Percentiles rank a stretch among this genome's conserved stretches.
Evolutionary conservation across 2,888 invertebrate genomes (phyloP).

Genomic region (Trimorus sp.): DNA sequence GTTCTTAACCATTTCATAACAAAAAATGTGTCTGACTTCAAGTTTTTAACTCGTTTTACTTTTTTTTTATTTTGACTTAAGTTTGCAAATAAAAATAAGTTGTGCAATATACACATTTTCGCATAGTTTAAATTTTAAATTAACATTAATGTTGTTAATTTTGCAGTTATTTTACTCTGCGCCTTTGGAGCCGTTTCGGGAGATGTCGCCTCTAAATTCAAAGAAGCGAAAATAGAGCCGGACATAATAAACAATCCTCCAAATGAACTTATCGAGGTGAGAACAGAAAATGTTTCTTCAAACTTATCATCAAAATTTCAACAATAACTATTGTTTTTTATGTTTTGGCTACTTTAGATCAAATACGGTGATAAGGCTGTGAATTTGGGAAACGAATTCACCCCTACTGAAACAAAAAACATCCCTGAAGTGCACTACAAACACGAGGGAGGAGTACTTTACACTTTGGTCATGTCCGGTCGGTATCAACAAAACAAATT

Average conservation of each 20-base stretch:
- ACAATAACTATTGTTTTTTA: background rate
- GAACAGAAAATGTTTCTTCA: too few relatives aligned
- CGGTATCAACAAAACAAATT: slow-evolving; percentile 19
- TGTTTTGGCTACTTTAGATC: slow-evolving; percentile 69
- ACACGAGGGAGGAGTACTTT: slow-evolving; percentile 80
- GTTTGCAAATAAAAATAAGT: too few relatives aligned
- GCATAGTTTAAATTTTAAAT: too few relatives aligned
- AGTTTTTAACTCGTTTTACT: too few relatives aligned
- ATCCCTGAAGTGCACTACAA: slow-evolving; percentile 79
- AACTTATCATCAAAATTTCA: too few relatives aligned
- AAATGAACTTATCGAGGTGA: slow-evolving; percentile 76
- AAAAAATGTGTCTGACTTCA: too few relatives aligned
- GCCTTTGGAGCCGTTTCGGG: slow-evolving; percentile 64
- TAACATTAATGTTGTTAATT: background rate
- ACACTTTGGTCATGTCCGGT: slow-evolving; percentile 79
- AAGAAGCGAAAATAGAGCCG: slow-evolving; percentile 76
- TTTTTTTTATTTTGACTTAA: too few relatives aligned
- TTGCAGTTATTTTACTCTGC: slow-evolving; percentile 71
- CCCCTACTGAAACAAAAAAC: slow-evolving; percentile 75
- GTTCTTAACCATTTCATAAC: too few relatives aligned
- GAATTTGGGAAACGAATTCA: slow-evolving; percentile 77
- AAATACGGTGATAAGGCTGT: slow-evolving; percentile 76
- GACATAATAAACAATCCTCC: slow-evolving; percentile 78
- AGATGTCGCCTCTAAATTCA: slow-evolving; percentile 76
- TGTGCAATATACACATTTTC: too few relatives aligned